phyloP scores from a whole-genome alignment of 2,113 vertebrate species.

The Brachyhypopomus gauderio region DNA sequence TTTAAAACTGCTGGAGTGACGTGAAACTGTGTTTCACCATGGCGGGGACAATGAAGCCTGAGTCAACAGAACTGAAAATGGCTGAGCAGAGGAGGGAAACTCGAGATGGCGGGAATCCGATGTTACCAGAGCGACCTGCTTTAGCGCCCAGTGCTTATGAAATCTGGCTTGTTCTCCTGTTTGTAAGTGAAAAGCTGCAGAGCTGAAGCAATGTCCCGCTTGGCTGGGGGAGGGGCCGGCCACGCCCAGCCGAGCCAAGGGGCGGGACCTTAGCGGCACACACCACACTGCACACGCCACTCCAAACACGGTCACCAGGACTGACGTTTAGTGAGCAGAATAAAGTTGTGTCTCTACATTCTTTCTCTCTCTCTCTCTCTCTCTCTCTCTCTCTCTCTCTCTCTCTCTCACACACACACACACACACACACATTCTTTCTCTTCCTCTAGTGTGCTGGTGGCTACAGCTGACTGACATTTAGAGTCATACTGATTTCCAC shows the following conservation, averaged over 20 bases:
- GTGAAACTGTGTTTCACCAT: conserved; percentile 33
- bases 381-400: not conserved
- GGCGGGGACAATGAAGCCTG: conserved; percentile 49
- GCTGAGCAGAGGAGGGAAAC: conserved; percentile 19
- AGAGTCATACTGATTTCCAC: conserved; percentile 51
- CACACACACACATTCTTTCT: conserved; percentile 2
- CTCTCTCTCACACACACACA: not conserved
- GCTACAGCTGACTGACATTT: not conserved
- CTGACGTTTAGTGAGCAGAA: conserved; percentile 21
- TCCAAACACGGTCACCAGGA: not conserved
- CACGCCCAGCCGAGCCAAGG: not conserved
- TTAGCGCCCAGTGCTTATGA: conserved; percentile 49
- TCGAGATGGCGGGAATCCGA: conserved; percentile 50
- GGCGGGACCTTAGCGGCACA: not conserved
- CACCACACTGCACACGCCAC: not conserved
- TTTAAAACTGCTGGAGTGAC: conserved; percentile 41
- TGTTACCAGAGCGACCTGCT: conserved; percentile 28
- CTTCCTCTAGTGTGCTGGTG: too few species aligned
- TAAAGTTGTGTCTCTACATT: not conserved
- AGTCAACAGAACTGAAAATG: conserved; percentile 47
- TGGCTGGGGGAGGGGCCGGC: not conserved
- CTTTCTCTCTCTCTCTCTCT: not conserved
- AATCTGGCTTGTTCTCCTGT: conserved; percentile 68
- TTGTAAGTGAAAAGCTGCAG: conserved; percentile 59
- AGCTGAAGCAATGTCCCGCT: conserved; percentile 57